Evolutionary conservation across 1,140 invertebrate species (phyloP), one percentile per base, ranked within the genome.

Genomic region (Bombus waltoni): DNA sequence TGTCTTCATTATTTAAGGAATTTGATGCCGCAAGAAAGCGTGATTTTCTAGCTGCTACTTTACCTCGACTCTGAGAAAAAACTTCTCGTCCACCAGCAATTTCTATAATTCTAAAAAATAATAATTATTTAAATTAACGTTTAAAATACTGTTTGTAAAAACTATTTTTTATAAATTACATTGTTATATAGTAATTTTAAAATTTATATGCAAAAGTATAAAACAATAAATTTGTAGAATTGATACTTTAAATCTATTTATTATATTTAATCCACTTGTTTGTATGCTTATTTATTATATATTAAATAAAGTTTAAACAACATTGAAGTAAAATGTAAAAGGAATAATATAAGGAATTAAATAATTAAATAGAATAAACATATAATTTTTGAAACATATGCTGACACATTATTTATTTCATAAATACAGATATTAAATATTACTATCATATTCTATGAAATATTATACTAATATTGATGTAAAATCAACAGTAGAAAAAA

Each of bases 41-140:
- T 87, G 97, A 96, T 94, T 97, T 98, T 89, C 97, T 96, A 77
- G 97, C 96, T 73, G 97, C 97, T 71, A 95, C 95, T 95, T 98
- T 97, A 91, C 97, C 97, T 91, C 97, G 95, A 93, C 97, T 98
- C 93, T 98, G 97, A 59, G 97, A 98, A 94, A 97, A 98, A 72
- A 98, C 96, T 95, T 98, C 98, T 79, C 98, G 96, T 79, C 98
- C 98, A 88, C 98, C 98, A 68, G 98, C 98, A 94, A 98, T 98
- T 96, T 98, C 98, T 94, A 98, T 98, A 94, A 98, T 98, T 94
- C 98, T 98, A 94, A 93, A 96, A 93, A 35, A 83, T 79, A 82
- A 44, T 71, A 11, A 84, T 40, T 32, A 28, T 40, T 47, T 65
- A 15, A 40, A 22, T 35, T 68, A 11, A 68, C 1, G 1, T 68